Evolutionary conservation across 2,113 vertebrate species (phyloP).

Genomic region (Loxodonta africana): DNA sequence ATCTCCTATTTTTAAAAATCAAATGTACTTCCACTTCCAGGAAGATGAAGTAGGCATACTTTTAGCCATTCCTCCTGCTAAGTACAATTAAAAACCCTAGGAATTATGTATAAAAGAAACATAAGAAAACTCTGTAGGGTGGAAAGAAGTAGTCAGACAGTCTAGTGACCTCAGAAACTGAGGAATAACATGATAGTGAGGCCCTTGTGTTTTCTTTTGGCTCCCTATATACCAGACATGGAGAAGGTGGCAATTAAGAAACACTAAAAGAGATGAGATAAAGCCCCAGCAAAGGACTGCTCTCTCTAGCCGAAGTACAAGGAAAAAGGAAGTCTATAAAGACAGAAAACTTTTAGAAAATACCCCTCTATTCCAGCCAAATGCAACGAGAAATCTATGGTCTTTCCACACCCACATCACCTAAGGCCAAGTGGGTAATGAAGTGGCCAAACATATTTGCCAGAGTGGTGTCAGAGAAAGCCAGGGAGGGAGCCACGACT

Average conservation of each 20-base stretch:
- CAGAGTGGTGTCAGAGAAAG: neutral
- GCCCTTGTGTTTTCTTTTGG: neutral
- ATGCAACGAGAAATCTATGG: neutral
- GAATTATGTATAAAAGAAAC: neutral
- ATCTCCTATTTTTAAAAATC: constrained; percentile 69
- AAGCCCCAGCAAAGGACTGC: neutral
- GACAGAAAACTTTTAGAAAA: neutral
- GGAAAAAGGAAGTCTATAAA: neutral
- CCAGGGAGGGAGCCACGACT: neutral
- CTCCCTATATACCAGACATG: neutral
- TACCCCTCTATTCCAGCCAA: neutral
- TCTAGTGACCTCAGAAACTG: neutral
- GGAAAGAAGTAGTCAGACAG: neutral
- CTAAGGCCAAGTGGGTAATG: neutral
- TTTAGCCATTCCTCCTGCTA: neutral
- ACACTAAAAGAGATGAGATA: neutral
- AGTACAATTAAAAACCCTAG: neutral
- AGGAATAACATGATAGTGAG: neutral
- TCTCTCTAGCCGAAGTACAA: neutral
- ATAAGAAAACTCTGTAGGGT: neutral
- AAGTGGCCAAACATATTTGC: neutral
- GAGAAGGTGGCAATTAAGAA: neutral
- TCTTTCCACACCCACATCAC: neutral
- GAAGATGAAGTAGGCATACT: neutral
- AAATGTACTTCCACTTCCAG: neutral